phyloP scores from a whole-genome alignment of 2,113 vertebrate genomes.

The Mixornis gularis region DNA sequence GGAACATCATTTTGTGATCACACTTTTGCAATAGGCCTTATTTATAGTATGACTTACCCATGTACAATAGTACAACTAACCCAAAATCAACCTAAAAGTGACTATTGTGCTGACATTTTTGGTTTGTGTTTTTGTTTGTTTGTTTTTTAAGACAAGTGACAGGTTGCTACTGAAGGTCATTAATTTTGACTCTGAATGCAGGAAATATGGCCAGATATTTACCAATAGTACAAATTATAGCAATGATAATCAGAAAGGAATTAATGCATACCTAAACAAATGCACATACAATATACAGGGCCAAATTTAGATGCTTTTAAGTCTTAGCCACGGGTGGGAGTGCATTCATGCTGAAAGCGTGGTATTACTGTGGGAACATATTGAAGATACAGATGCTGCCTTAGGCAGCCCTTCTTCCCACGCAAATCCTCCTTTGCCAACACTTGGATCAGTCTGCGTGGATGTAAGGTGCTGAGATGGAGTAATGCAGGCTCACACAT shows the following conservation, averaged over 20 bases:
- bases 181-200: neutral
- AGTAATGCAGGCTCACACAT: constrained; percentile 18
- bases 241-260: neutral
- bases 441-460: constrained; percentile 3
- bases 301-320: neutral
- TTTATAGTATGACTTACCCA: neutral
- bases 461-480: neutral
- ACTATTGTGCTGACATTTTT: neutral
- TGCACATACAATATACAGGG: neutral
- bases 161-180: neutral
- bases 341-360: neutral
- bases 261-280: neutral
- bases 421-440: constrained; percentile 16
- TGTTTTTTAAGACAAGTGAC: neutral
- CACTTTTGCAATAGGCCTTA: neutral
- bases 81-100: neutral
- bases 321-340: constrained; percentile 2
- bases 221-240: neutral
- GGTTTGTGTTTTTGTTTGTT: too few relatives aligned
- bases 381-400: constrained; percentile 47
- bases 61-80: neutral
- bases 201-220: neutral
- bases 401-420: constrained; percentile 40
- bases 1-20: neutral
- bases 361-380: constrained; percentile 18